Base-by-base conservation (phyloP, 37 sponge, comb jelly and placozoan species). In the Crambe crambe region DNA sequence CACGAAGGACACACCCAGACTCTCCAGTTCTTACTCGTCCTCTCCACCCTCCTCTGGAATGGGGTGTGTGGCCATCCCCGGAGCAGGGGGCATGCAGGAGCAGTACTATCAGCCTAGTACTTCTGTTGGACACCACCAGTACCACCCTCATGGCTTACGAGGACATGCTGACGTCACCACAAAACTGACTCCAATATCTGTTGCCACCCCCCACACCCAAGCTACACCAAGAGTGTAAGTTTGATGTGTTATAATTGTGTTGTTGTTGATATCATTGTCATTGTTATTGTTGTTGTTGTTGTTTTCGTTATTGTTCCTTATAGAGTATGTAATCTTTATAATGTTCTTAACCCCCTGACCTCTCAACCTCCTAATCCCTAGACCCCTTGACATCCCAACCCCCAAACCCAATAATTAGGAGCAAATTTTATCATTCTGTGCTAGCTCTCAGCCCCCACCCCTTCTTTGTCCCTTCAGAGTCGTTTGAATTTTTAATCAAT, bases 391-490 rank as follows among this genome's bases (percentile, higher is more conserved):
- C 41, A 39, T 72, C 73, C 39, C 73, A 39, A 29, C 39, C 51
- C 39, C 73, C 39, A n/a, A n/a, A n/a, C n/a, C n/a, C n/a, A n/a
- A n/a, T n/a, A n/a, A n/a, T n/a, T n/a, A n/a, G n/a, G n/a, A n/a
- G n/a, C n/a, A n/a, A n/a, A n/a, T 42, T 40, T 42, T 72, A 39
- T 72, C 73, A n/a, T 51, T 72, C 54, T 42, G 27, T 72, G 42
- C 41, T 42, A 39, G 29, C 39, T 51, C 39, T 51, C 39, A 39
- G 38, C 54, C 41, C 54, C 39, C 73, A n/a, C 73, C 41, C 73
- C 41, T 51, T 72, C 73, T 47, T 32, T 51, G 56, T 31, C 74
- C n/a, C 74, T 47, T 27, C 15, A 43, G n/a, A n/a, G n/a, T n/a
- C n/a, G n/a, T n/a, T n/a, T n/a, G n/a, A n/a, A n/a, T n/a, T n/a